Conservation (phyloP, 2,888 invertebrate species). For the Bimastos eiseni region DNA sequence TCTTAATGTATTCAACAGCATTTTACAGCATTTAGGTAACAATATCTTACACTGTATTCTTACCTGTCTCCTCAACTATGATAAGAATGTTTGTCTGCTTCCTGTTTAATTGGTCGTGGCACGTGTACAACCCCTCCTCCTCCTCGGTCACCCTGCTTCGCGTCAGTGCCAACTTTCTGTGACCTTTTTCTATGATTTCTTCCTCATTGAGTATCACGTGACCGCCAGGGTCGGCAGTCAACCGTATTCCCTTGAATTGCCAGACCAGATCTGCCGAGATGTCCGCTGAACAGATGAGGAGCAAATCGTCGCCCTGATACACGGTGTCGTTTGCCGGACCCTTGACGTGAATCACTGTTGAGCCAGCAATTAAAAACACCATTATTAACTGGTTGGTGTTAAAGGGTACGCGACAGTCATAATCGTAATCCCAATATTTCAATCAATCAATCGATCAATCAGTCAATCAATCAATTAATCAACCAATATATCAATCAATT, state of each 20-base stretch:
- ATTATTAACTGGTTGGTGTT: background rate
- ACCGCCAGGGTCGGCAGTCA: background rate
- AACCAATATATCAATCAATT: no score
- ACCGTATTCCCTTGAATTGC: background rate
- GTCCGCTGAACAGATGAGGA: background rate
- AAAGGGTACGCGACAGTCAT: background rate
- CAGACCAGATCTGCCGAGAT: background rate
- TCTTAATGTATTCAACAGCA: no score
- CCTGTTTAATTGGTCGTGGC: background rate
- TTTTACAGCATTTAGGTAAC: no score
- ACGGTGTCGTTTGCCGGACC: background rate
- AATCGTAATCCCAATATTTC: no score
- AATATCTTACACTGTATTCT: background rate
- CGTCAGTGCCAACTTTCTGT: background rate
- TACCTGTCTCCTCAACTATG: background rate
- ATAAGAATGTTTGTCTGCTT: background rate
- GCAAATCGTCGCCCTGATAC: background rate
- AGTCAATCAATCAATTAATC: no score
- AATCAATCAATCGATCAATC: no score
- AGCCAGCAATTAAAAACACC: background rate
- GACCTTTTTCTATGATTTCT: background rate
- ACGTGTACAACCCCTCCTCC: background rate
- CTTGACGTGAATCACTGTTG: background rate
- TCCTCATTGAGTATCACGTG: background rate
- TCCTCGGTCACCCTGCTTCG: background rate